phyloP scores from a whole-genome alignment of 2,113 vertebrate species.

The Oryzias celebensis region DNA sequence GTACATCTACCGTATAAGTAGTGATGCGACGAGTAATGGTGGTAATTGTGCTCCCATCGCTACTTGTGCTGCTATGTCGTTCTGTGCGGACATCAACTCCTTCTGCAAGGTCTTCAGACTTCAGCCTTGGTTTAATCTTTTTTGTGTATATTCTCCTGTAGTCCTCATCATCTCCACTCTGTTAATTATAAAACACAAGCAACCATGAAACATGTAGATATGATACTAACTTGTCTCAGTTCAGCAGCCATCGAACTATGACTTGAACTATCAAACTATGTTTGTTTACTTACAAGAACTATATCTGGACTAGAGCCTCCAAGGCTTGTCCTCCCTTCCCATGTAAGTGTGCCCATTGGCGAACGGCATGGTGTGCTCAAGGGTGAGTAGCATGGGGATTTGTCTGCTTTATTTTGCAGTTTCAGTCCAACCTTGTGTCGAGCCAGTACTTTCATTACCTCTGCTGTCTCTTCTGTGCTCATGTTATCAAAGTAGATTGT shows the following conservation, averaged over 20 bases:
- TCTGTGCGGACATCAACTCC: constrained; percentile 81
- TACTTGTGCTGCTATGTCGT: constrained; percentile 89
- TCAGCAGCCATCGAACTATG: neutral
- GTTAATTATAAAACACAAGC: constrained; percentile 32
- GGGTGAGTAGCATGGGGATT: constrained; percentile 81
- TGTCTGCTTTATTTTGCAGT: constrained; percentile 88
- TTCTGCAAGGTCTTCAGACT: constrained; percentile 84
- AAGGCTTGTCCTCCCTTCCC: constrained; percentile 72
- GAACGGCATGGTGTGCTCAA: constrained; percentile 82
- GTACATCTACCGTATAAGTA: constrained; percentile 92
- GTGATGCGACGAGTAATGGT: constrained; percentile 90
- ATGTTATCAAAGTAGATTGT: constrained; percentile 96
- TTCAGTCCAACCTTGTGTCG: constrained; percentile 90
- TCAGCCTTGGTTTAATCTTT: constrained; percentile 93
- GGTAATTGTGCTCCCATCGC: constrained; percentile 82
- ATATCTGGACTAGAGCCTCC: constrained; percentile 82
- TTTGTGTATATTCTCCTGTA: constrained; percentile 91
- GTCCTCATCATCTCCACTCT: constrained; percentile 93
- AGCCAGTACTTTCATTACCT: constrained; percentile 86
- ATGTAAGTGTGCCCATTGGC: constrained; percentile 77
- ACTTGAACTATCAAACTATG: neutral
- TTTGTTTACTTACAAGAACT: constrained; percentile 81
- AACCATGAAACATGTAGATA: neutral
- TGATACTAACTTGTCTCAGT: constrained; percentile 7
- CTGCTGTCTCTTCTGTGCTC: constrained; percentile 86